Percentiles rank a stretch among this genome's conserved stretches.
Evolutionary conservation across 1,140 invertebrate genomes (phyloP).

Genomic region (Calliphora vicina): DNA sequence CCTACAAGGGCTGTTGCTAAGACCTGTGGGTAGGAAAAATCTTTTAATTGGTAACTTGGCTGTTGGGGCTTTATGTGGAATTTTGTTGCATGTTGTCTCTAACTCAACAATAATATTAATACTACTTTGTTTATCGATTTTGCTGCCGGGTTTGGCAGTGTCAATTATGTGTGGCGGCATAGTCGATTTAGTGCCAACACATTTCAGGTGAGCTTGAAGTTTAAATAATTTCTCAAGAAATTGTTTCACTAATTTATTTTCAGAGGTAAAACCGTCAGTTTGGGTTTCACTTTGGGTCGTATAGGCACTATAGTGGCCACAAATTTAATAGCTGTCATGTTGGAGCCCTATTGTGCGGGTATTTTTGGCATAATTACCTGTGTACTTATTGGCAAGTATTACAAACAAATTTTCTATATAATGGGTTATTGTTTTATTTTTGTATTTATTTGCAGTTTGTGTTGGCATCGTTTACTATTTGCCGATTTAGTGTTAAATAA

Average conservation of each 20-base stretch:
- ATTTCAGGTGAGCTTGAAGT: slow-evolving; percentile 55
- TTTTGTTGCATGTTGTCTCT: slow-evolving; percentile 54
- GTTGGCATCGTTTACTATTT: background rate
- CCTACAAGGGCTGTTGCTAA: slow-evolving; percentile 54
- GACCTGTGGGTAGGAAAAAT: slow-evolving; percentile 58
- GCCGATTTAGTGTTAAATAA: background rate
- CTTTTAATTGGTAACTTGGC: slow-evolving; percentile 47
- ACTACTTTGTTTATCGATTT: slow-evolving; percentile 59
- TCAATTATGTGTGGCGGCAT: slow-evolving; percentile 63
- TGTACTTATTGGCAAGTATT: slow-evolving; percentile 47
- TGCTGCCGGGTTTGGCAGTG: slow-evolving; percentile 62
- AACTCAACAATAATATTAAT: slow-evolving; percentile 53
- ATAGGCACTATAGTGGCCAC: slow-evolving; percentile 68
- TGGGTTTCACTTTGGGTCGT: slow-evolving; percentile 69
- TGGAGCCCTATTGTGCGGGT: slow-evolving; percentile 66
- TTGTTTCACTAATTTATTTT: background rate
- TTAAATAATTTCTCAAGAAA: background rate
- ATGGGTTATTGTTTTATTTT: background rate
- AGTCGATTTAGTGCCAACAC: slow-evolving; percentile 65
- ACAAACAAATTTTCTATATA: background rate
- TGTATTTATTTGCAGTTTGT: background rate
- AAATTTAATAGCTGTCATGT: slow-evolving; percentile 66
- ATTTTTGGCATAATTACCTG: slow-evolving; percentile 61
- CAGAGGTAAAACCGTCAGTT: slow-evolving; percentile 69
- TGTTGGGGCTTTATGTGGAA: slow-evolving; percentile 47